Evolutionary conservation across 2,888 invertebrate genomes (phyloP).

Genomic region (Glaucopsyche alexis): DNA sequence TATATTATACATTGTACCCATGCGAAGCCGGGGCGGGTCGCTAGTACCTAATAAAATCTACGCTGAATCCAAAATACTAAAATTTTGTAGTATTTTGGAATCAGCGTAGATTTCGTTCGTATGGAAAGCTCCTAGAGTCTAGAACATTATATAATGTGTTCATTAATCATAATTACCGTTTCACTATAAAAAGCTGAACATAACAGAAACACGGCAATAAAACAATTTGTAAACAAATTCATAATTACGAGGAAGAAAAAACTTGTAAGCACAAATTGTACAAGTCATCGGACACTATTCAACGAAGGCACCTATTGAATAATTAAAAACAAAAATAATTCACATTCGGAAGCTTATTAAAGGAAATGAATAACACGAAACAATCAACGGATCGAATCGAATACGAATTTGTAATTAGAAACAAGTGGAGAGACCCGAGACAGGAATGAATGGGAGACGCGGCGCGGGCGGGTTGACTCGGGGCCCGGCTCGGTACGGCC

Average conservation of each 20-base stretch:
- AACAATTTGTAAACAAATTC: slow-evolving; percentile 28
- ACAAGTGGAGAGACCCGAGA: slow-evolving; percentile 73
- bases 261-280: slow-evolving; percentile 37
- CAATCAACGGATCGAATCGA: slow-evolving; percentile 73
- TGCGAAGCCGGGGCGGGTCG: too few relatives aligned
- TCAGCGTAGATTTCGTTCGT: too few relatives aligned
- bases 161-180: slow-evolving; percentile 9
- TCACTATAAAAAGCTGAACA: slow-evolving; percentile 1
- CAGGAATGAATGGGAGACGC: slow-evolving; percentile 61
- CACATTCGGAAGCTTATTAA: slow-evolving; percentile 71
- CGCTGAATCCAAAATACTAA: too few relatives aligned
- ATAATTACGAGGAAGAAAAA: slow-evolving; percentile 21
- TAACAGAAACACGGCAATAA: slow-evolving; percentile 27
- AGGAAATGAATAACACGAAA: slow-evolving; percentile 62
- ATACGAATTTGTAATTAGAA: slow-evolving; percentile 74
- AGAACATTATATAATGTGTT: neutral
- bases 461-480: slow-evolving; percentile 41
- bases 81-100: too few relatives aligned
- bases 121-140: neutral
- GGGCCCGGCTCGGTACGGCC: slow-evolving; percentile 54
- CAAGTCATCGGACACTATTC: slow-evolving; percentile 39
- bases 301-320: slow-evolving; percentile 47
- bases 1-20: too few relatives aligned
- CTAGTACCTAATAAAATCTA: too few relatives aligned
- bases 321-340: slow-evolving; percentile 42